Base-by-base conservation (phyloP, 2,797 vertebrate genomes). In the Manis pentadactyla region DNA sequence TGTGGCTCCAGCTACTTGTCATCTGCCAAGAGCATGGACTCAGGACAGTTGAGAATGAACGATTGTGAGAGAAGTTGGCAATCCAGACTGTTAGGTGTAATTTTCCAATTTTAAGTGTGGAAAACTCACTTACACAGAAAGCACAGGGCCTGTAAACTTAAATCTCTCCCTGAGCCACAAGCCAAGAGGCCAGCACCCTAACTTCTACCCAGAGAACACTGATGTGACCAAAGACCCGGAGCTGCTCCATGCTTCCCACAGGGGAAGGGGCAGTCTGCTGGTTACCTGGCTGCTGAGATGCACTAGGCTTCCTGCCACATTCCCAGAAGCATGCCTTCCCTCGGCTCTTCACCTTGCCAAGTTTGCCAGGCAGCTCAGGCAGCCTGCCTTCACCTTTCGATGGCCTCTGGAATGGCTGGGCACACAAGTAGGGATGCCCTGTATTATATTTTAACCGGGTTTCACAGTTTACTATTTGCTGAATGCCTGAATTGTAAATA, bases 71-170 rank as follows among this genome's bases (percentile, higher is more conserved):
- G 31, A 86, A 79, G 21, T 7, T 85, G 42, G 46, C 83, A 94
- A 78, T 78, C 55, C 39, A 69, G 53, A 57, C n/a, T 29, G 73
- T 61, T 83, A 93, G 74, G 37, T n/a, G 63, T 23, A 69, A 73
- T 87, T n/a, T 91, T 57, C 74, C 7, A 39, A 37, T 84, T 57
- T 83, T 66, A 92, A 92, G 66, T 68, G 77, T 39, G 61, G 59
- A 93, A 92, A 90, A 74, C 34, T 69, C 79, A 87, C 42, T 69
- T 83, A 63, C 37, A 84, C 37, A 66, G n/a, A 81, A 82, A 94
- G 14, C 46, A 18, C 9, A 6, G 6, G 42, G 34, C n/a, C 34
- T 29, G 25, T 7, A 68, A 73, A 66, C 87, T 15, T 73, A 66
- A 66, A 83, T 27, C n/a, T 61, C 73, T 29, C 10, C 19, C 18